Evolutionary conservation across 2,797 vertebrate genomes (phyloP).

Genomic region (Perodicticus potto): DNA sequence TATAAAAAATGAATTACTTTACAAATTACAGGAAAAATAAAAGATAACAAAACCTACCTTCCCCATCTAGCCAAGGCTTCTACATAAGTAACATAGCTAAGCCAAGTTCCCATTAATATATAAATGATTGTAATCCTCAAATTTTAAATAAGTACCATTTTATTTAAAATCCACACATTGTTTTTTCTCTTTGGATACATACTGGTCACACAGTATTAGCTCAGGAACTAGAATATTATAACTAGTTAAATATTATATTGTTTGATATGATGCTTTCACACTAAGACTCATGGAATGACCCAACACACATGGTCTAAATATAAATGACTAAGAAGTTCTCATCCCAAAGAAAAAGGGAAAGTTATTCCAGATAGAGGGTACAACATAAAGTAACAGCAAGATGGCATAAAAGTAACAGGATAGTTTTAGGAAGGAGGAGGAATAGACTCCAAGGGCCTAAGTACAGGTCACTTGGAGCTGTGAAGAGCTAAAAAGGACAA

Average conservation of each 20-base stretch:
- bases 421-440: background rate
- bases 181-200: background rate
- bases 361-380: background rate
- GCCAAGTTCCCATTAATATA: background rate
- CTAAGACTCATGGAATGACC: background rate
- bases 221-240: background rate
- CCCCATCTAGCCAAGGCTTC: background rate
- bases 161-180: background rate
- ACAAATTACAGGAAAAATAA: background rate
- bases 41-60: background rate
- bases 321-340: background rate
- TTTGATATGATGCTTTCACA: background rate
- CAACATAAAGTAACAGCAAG: background rate
- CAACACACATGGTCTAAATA: background rate
- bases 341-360: background rate
- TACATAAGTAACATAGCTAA: background rate
- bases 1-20: background rate
- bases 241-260: background rate
- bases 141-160: background rate
- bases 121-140: background rate
- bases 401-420: background rate
- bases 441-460: background rate
- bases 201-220: background rate
- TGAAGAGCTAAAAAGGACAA: slow-evolving; percentile 3
- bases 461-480: background rate